A percentile compares a stretch with the other conserved stretches of the same genome.
Conservation (phyloP, 2,113 vertebrate species). For the Zeus faber region DNA sequence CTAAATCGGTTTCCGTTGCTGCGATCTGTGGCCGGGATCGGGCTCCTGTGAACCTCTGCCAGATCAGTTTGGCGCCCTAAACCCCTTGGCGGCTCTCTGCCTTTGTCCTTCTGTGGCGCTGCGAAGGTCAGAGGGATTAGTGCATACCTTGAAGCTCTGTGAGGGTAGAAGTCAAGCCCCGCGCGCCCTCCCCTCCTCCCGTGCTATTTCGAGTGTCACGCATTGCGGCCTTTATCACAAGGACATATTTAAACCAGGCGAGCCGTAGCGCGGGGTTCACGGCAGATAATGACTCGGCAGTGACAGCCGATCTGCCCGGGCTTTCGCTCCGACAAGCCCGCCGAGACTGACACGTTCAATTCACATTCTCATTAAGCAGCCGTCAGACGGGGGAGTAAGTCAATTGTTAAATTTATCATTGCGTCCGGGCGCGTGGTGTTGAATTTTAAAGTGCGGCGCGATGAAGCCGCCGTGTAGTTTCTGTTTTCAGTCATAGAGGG, state of each 20-base stretch:
- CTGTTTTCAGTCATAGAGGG: neutral
- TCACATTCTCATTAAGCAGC: too few species aligned
- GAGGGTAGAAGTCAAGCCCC: conserved; percentile 31
- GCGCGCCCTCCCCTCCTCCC: neutral
- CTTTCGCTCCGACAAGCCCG: neutral
- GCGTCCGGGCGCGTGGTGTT: conserved; percentile 9
- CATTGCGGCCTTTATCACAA: conserved; percentile 43
- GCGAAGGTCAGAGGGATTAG: conserved; percentile 63
- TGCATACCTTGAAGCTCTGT: conserved; percentile 61
- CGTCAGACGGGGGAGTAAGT: conserved; percentile 20
- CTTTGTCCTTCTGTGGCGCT: conserved; percentile 49
- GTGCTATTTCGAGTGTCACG: conserved; percentile 46
- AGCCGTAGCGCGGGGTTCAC: neutral
- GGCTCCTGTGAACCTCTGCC: conserved; percentile 54
- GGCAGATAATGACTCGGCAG: too few species aligned
- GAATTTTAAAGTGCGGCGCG: neutral
- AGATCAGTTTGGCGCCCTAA: conserved; percentile 57
- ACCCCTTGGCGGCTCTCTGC: conserved; percentile 35
- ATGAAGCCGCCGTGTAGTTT: neutral
- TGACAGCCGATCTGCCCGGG: too few species aligned
- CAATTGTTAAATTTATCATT: conserved; percentile 35
- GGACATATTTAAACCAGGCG: conserved; percentile 9
- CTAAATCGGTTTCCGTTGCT: conserved; percentile 52
- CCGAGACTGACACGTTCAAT: conserved; percentile 2
- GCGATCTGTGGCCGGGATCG: conserved; percentile 32